Evolutionary conservation across 1,140 invertebrate species (phyloP).

Genomic region (Drosophila ironensis): DNA sequence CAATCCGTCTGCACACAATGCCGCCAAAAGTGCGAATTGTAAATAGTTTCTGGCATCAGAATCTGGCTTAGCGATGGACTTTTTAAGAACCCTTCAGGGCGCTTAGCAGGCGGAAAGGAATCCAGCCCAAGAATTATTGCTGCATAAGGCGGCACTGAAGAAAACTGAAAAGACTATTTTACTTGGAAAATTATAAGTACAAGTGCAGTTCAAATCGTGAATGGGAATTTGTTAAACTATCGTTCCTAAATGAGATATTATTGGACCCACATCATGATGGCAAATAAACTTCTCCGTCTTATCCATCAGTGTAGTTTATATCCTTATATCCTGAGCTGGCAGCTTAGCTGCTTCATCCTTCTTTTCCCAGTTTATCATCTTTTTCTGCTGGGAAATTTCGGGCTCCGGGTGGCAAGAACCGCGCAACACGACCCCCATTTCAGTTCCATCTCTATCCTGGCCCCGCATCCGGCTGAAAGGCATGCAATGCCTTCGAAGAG

Average conservation of each 20-base stretch:
- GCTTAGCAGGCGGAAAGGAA: constrained; percentile 7
- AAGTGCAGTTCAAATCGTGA: too few relatives aligned
- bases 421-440: constrained; percentile 6
- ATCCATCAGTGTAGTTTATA: not conserved
- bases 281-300: not conserved
- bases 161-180: too few relatives aligned
- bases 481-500: constrained; percentile 50
- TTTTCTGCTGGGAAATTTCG: not conserved
- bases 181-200: too few relatives aligned
- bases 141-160: not conserved
- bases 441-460: constrained; percentile 25
- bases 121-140: constrained; percentile 8
- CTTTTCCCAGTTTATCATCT: not conserved
- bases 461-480: constrained; percentile 2
- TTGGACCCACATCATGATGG: too few relatives aligned
- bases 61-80: constrained; percentile 31
- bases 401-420: too few relatives aligned
- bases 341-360: not conserved
- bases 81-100: constrained; percentile 4
- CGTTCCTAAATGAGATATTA: too few relatives aligned
- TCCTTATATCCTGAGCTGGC: not conserved
- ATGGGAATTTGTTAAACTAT: too few relatives aligned
- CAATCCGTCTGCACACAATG: constrained; percentile 53
- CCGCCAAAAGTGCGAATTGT: constrained; percentile 65
- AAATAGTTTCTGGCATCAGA: constrained; percentile 59